phyloP scores from a whole-genome alignment of 2,113 vertebrate genomes.

The Piprites chloris region DNA sequence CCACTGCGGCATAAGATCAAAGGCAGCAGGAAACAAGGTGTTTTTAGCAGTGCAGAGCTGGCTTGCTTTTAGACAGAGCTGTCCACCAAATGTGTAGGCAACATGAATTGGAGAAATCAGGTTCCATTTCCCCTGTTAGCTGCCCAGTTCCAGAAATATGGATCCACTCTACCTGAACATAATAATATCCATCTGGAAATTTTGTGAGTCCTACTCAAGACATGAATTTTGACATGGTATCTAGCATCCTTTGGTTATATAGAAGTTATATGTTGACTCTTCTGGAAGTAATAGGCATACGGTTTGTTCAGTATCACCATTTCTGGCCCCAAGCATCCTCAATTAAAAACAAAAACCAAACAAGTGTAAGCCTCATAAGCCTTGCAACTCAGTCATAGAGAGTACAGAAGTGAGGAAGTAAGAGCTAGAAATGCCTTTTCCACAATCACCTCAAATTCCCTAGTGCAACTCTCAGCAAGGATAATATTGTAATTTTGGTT shows the following conservation, averaged over 20 bases:
- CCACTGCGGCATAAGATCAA: conserved; percentile 13
- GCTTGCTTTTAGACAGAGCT: neutral
- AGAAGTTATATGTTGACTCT: neutral
- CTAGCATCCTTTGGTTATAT: neutral
- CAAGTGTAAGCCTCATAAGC: rapidly evolving
- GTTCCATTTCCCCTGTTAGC: neutral
- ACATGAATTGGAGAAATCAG: neutral
- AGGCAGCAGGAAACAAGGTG: neutral
- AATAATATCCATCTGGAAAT: neutral
- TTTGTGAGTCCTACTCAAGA: neutral
- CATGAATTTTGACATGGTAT: neutral
- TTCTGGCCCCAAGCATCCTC: neutral
- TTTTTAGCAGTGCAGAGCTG: neutral
- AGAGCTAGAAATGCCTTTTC: neutral
- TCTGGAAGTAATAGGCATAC: neutral
- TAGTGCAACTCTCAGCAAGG: neutral
- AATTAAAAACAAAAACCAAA: neutral
- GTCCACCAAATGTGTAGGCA: neutral
- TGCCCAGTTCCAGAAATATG: neutral
- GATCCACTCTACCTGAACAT: neutral
- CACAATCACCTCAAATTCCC: neutral
- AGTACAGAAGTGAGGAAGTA: neutral
- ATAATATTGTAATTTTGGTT: neutral
- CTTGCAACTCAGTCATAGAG: neutral
- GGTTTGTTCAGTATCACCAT: neutral